phyloP scores from a whole-genome alignment of 1,140 invertebrate species.

The Halesus radiatus region DNA sequence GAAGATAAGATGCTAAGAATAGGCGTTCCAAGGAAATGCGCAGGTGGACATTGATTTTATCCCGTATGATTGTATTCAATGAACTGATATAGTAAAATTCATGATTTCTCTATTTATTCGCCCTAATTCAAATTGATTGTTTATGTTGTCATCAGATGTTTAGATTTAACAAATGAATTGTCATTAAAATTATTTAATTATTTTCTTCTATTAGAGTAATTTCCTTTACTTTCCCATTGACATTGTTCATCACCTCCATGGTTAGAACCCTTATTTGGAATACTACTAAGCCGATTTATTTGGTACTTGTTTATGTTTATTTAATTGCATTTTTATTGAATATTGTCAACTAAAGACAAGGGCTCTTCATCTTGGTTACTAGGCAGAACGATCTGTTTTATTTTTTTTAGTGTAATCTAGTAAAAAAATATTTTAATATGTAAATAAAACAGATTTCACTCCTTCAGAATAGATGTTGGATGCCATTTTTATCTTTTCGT shows the following conservation, averaged over 20 bases:
- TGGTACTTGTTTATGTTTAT: slow-evolving; percentile 14
- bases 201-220: slow-evolving; percentile 14
- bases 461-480: neutral
- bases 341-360: neutral
- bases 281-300: slow-evolving; percentile 9
- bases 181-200: neutral
- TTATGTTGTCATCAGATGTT: slow-evolving; percentile 1
- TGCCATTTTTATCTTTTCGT: slow-evolving; percentile 15
- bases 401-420: neutral
- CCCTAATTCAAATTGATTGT: slow-evolving; percentile 32
- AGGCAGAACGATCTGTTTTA: neutral
- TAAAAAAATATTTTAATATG: neutral
- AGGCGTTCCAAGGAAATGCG: slow-evolving; percentile 17
- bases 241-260: neutral
- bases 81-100: slow-evolving; percentile 33
- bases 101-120: slow-evolving; percentile 49
- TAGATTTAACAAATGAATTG: slow-evolving; percentile 5
- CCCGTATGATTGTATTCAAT: slow-evolving; percentile 42
- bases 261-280: neutral
- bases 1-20: slow-evolving; percentile 50
- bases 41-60: slow-evolving; percentile 24
- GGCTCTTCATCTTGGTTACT: neutral
- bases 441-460: slow-evolving; percentile 1
- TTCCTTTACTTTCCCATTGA: slow-evolving; percentile 31
- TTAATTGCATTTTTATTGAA: slow-evolving; percentile 30